Evolutionary conservation across 2,797 vertebrate species (phyloP).

Genomic region (Leucoraja ocellata): DNA sequence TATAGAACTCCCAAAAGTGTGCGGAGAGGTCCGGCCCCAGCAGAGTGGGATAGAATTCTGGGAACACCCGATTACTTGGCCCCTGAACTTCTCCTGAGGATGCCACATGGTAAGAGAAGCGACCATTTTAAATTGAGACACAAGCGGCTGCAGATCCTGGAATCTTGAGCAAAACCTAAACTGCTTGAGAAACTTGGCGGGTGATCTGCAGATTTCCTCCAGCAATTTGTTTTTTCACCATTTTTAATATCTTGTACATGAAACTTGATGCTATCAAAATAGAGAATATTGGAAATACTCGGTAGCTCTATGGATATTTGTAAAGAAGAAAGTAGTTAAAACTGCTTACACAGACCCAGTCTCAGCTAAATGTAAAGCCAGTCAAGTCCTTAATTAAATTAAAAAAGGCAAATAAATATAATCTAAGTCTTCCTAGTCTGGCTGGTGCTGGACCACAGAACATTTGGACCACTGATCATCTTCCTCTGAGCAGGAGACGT

Average conservation of each 20-base stretch:
- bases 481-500: too few species aligned
- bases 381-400: neutral
- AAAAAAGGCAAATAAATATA: neutral
- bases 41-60: constrained; percentile 71
- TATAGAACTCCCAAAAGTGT: constrained; percentile 94
- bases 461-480: too few species aligned
- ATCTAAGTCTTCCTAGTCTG: too few species aligned
- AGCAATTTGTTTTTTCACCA: too few species aligned
- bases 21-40: constrained; percentile 72
- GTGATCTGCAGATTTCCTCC: too few species aligned
- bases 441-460: too few species aligned
- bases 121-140: neutral
- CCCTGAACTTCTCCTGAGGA: constrained; percentile 81
- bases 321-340: neutral
- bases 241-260: neutral
- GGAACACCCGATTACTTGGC: constrained; percentile 95
- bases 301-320: neutral
- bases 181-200: too few species aligned
- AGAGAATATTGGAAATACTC: neutral
- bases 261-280: neutral
- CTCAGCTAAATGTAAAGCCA: too few species aligned
- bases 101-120: constrained; percentile 73
- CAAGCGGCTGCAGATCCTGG: too few species aligned
- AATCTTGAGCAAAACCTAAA: too few species aligned
- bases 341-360: neutral